Conservation (phyloP, 2,797 vertebrate genomes). For the Sebastiscus albofasciatus region DNA sequence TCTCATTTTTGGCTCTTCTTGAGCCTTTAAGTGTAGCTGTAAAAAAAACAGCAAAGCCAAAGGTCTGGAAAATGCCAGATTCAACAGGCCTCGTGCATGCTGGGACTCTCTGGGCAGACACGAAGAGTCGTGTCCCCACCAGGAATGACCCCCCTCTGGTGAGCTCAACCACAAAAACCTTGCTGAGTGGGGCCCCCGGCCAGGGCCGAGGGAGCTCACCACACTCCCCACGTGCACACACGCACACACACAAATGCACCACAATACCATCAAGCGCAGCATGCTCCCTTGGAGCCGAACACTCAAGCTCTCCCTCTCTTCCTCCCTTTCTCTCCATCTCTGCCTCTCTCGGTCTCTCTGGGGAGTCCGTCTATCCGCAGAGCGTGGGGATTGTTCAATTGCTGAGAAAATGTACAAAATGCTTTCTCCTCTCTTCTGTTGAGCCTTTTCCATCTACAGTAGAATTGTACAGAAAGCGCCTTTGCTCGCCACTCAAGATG, state of each 20-base stretch:
- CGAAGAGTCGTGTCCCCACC: conserved; percentile 59
- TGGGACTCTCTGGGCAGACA: conserved; percentile 45
- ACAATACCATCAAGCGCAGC: conserved; percentile 75
- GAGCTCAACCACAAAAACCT: conserved; percentile 75
- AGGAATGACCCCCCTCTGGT: conserved; percentile 70
- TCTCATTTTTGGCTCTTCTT: conserved; percentile 20
- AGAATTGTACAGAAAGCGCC: conserved; percentile 89
- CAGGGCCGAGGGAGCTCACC: conserved; percentile 66
- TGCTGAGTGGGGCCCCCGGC: conserved; percentile 70
- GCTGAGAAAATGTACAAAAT: conserved; percentile 97
- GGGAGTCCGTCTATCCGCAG: conserved; percentile 93
- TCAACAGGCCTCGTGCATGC: conserved; percentile 58
- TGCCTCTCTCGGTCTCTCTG: conserved; percentile 87
- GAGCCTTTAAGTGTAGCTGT: neutral
- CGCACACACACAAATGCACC: conserved; percentile 64
- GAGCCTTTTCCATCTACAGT: conserved; percentile 67
- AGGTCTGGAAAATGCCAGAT: conserved; percentile 53
- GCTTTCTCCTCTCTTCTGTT: conserved; percentile 83
- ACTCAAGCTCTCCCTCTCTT: conserved; percentile 69
- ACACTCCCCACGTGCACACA: conserved; percentile 49
- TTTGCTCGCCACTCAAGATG: conserved; percentile 93
- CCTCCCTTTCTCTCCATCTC: conserved; percentile 67
- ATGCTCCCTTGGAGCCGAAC: conserved; percentile 71
- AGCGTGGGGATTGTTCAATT: conserved; percentile 93
- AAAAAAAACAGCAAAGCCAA: conserved; percentile 30